Evolutionary conservation across 2,888 invertebrate genomes (phyloP).

Genomic region (Dryomyza anilis): DNA sequence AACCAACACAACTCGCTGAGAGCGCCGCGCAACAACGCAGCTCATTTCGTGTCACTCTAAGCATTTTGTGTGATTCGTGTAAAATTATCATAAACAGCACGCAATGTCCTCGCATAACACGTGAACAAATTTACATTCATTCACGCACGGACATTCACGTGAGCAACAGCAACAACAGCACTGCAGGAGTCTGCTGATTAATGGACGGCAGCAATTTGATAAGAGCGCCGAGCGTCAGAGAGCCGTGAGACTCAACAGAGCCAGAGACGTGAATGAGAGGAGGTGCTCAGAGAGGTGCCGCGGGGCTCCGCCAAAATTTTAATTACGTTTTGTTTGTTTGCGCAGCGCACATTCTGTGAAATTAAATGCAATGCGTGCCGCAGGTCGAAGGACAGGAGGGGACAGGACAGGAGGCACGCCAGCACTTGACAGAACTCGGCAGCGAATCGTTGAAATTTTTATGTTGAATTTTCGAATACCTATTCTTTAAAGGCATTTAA

Average conservation of each 20-base stretch:
- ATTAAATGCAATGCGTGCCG: neutral
- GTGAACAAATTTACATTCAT: neutral
- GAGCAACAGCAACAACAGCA: neutral
- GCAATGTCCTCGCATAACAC: neutral
- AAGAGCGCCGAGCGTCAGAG: too few relatives aligned
- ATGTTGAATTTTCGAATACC: too few relatives aligned
- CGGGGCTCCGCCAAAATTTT: too few relatives aligned
- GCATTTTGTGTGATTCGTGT: neutral
- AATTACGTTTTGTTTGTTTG: slow-evolving; percentile 12
- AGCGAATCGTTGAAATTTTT: neutral
- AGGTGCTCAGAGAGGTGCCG: too few relatives aligned
- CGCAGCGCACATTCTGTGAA: neutral
- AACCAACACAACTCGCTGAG: neutral
- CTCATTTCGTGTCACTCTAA: neutral
- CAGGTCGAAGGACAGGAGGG: neutral
- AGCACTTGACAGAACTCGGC: neutral
- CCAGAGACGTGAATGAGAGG: too few relatives aligned
- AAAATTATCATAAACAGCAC: neutral
- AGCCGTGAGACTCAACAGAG: neutral
- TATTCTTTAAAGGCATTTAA: too few relatives aligned
- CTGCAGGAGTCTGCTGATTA: slow-evolving; percentile 4
- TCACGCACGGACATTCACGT: neutral
- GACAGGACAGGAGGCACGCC: neutral
- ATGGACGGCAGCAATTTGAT: slow-evolving; percentile 16
- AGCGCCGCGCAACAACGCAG: neutral